Base-by-base conservation (phyloP, 2,113 vertebrate species). In the Mormoops blainvillei region DNA sequence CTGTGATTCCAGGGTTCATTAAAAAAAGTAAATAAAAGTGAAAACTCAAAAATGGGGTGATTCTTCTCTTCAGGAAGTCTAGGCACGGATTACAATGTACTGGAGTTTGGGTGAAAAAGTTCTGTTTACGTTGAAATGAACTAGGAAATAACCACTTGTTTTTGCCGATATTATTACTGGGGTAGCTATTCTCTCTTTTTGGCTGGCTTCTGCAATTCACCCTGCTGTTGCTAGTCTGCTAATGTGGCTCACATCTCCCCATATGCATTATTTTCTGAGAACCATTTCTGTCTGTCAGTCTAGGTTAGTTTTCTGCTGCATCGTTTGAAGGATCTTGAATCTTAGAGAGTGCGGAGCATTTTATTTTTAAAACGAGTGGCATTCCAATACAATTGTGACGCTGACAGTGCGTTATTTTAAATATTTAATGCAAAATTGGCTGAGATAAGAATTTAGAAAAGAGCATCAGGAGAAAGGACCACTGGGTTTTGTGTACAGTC, bases 391-490 rank as follows among this genome's bases (percentile, higher is more conserved):
- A 68, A 91, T 3, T 77, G 13, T 89, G 73, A 71, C 43, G 65
- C 15, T 71, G 50, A 48, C 19, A 33, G 18, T 63, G 56, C 87
- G 28, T 71, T 80, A 54, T 81, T 91, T 80, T 20, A 94, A 92
- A 61, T 67, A 91, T 76, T 94, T 80, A 73, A 54, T 94, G 52
- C 22, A 38, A 87, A 95, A 22, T 83, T 80, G 41, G 38, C 26
- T 94, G 41, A 96, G 56, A 28, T 67, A 86, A 83, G 56, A 67
- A 43, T 81, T 87, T 83, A 33, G 45, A 93, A 94, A 95, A 89
- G 58, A 80, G 3, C 7, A 7, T 83, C 38, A 71, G 68, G 89
- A 80, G 73, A 80, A 28, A 83, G 67, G 70, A 20, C 26, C 54
- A 1, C 22, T 84, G 56, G 52, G 11, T 22, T 92, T 68, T 90